Base-by-base conservation (phyloP, 2,797 vertebrate genomes). In the Lagocephalus sceleratus region DNA sequence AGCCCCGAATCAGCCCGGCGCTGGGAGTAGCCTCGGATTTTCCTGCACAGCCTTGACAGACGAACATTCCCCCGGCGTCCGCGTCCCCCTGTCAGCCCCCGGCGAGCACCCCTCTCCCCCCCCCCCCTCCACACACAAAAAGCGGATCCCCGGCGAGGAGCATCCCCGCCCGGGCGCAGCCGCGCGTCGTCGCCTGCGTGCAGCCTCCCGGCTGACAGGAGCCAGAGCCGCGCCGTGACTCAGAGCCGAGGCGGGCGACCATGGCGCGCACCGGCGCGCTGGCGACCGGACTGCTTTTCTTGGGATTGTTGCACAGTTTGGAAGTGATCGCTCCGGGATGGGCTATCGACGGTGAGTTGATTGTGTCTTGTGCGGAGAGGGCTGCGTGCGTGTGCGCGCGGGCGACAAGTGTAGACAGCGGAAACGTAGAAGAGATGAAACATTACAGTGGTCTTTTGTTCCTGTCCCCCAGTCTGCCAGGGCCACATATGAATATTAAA, bases 271-370 rank as follows among this genome's bases (percentile, higher is more conserved):
- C 72, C 73, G 47, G 66, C 50, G 83, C 78, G 80, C 47, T 90
- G 81, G 84, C 75, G 42, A 51, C 85, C 19, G 87, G 84, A 51
- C 75, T 87, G 88, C 76, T 91, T 51, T 78, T 89, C 70, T 26
- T 91, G 72, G 88, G 87, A 72, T 86, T 90, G 85, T 73, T 88
- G 75, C 77, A 90, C 85, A 86, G 82, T 84, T 87, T 85, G 73
- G 83, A 90, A 79, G 81, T 89, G 66, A 71, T 85, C 55, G 58
- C 76, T 69, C 87, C 88, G 10, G 73, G 85, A 3, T 76, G 79
- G 57, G 82, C 87, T 66, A 70, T 91, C 54, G 91, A 91, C 66
- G 91, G 91, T 92, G 83, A 92, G 90, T 64, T 56, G 60, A 40
- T 40, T 35, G 42, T 54, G 38, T 42, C 35, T 25, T 47, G 51